Evolutionary conservation across 2,113 vertebrate species (phyloP), one percentile per base, ranked within the genome.

Genomic region (Myiopsitta monachus): DNA sequence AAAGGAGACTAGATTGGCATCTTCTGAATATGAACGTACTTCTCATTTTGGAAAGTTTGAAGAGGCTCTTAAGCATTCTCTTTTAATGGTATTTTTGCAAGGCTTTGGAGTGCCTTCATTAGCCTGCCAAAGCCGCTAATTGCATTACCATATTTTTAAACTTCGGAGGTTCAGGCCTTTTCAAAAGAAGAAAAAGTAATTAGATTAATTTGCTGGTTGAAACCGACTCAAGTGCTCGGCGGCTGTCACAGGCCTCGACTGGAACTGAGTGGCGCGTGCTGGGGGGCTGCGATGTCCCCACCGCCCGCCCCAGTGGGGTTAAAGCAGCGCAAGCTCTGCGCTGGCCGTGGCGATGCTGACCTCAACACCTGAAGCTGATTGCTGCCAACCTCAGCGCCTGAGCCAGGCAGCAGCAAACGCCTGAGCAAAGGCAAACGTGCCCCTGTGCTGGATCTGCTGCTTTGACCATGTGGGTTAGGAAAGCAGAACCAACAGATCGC

Each of bases 141-240:
- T 98, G 97, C 98, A 98, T 98, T 98, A 98, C 96, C 98, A 98
- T 98, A 98, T 97, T 97, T 98, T 98, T 96, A 98, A 98, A 97
- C 92, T 96, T 97, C n/a, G 5, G 87, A 90, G 96, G 96, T 93
- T 88, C 75, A 8, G 67, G 24, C 68, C 95, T 81, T 57, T 38
- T 51, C 14, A 51, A 80, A 57, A 66, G 79, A 84, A 72, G 63
- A 81, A 46, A 54, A 26, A 57, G 77, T 81, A 75, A 55, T 38
- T 67, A 81, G 9, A 61, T 87, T 92, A 62, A 68, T 96, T 87
- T 94, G 70, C 80, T 33, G 83, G 82, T 55, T 86, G 74, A 57
- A 83, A 88, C 33, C 1, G 2, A 28, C 52, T 61, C 63, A 52
- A 76, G 82, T 28, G 82, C 18, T 90, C 47, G 7, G 89, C 21